phyloP scores from a whole-genome alignment of 2,113 vertebrate genomes.

The Upupa epops region DNA sequence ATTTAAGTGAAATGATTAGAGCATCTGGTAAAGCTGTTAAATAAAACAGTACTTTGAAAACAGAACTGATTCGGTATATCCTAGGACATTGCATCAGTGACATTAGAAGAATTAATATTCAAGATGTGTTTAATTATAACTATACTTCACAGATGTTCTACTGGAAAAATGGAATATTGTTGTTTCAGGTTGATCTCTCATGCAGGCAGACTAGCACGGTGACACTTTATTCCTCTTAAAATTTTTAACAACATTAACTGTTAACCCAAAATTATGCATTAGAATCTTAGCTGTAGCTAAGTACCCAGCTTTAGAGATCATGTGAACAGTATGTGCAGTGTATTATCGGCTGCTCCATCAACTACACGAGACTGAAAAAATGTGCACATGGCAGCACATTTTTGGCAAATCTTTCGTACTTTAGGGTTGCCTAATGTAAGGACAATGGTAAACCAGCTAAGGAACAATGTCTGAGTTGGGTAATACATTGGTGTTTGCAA shows the following conservation, averaged over 20 bases:
- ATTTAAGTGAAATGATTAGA: slow-evolving; percentile 63
- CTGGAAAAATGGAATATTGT: not conserved
- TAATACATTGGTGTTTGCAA: not conserved
- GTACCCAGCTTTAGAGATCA: not conserved
- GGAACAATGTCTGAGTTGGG: not conserved
- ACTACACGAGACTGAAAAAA: not conserved
- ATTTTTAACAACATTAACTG: not conserved
- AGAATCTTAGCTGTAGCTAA: not conserved
- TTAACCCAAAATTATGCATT: not conserved
- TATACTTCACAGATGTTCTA: slow-evolving; percentile 64
- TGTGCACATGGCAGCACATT: not conserved
- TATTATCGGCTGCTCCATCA: not conserved
- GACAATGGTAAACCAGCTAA: not conserved
- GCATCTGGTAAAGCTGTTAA: slow-evolving; percentile 70
- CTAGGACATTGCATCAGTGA: slow-evolving; percentile 60
- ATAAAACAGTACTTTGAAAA: slow-evolving; percentile 62
- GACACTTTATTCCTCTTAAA: not conserved
- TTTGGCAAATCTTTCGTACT: not conserved
- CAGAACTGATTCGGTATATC: slow-evolving; percentile 55
- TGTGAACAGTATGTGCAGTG: not conserved
- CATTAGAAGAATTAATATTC: slow-evolving; percentile 73
- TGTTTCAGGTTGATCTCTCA: slow-evolving; percentile 50
- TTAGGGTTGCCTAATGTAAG: not conserved
- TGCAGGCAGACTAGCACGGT: slow-evolving; percentile 30
- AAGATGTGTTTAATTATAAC: slow-evolving; percentile 65